Evolutionary conservation across 2,888 invertebrate species (phyloP), one percentile per base, ranked within the genome.

Genomic region (Portevinia maculata): DNA sequence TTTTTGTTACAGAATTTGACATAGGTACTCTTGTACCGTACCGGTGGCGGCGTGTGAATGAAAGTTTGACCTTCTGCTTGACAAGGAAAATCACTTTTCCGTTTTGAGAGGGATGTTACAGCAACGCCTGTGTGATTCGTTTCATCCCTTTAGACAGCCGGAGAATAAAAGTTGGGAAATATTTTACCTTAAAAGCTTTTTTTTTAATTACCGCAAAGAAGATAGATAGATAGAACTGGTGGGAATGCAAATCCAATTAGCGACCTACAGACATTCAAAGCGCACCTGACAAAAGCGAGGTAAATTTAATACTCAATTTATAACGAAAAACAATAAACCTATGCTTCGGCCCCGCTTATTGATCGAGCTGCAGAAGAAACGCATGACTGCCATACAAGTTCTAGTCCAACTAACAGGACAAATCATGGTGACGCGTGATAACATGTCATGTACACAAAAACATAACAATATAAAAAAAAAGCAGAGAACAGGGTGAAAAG

Each of bases 371-470:
- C 52, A 19, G 37, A 13, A 17, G 21, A 46, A 19, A 44, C 5
- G 44, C 19, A 28, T 32, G 34, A 8, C 30, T 52, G 19, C 46
- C 50, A 60, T 60, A 32, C 30, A n/a, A 50, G 60, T 17, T 48
- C 59, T 65, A 75, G 57, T 70, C 52, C 48, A 48, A 67, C 52
- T 65, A 60, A 28, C 46, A 24, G 19, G 30, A 41, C 53, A 70
- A 62, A 41, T 53, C 64, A 78, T 53, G 32, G 70, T 78, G 76
- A 67, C 53, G 71, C 60, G 71, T 83, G 59, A 71, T 62, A 83
- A 78, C 65, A 70, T 71, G 78, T 83, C 76, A 67, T 70, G 70
- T 71, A 81, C 81, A 81, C 70, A 76, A 71, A 79, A 60, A 52
- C 53, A 24, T 7, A 70, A 60, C 52, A 48, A 11, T 6, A 19